These are phyloP conservation scores for Encarsia formosa DNA, from an alignment of 2,888 invertebrate genomes.

Conservation along the genomic window DNA sequence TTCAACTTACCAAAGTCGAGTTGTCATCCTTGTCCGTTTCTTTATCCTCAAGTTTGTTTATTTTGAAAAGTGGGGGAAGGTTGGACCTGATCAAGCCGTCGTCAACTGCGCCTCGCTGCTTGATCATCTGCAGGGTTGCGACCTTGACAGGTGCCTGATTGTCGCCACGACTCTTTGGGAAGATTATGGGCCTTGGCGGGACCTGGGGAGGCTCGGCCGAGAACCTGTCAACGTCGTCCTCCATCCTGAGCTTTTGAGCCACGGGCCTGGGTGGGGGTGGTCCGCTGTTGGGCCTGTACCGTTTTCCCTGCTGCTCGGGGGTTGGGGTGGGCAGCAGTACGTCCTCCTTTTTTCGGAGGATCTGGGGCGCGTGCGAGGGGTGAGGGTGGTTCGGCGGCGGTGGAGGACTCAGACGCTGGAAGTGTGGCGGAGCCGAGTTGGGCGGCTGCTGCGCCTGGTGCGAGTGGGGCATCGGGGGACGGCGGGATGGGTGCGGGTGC, in stretches of 20 bases:
- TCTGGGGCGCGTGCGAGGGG: constrained; percentile 46
- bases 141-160: constrained; percentile 56
- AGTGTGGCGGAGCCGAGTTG: constrained; percentile 40
- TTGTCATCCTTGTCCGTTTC: constrained; percentile 14
- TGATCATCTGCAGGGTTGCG: constrained; percentile 68
- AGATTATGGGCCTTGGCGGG: constrained; percentile 51
- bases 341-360: constrained; percentile 28
- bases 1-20: constrained; percentile 4
- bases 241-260: constrained; percentile 36
- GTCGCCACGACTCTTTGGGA: constrained; percentile 49
- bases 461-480: too few species aligned
- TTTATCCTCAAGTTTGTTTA: constrained; percentile 34
- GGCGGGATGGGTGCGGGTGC: constrained; percentile 37
- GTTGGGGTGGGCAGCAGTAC: constrained; percentile 3
- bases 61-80: constrained; percentile 48
- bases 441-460: constrained; percentile 24
- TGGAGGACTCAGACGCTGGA: constrained; percentile 55
- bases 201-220: constrained; percentile 44
- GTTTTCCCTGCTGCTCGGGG: constrained; percentile 7
- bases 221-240: constrained; percentile 45
- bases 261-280: background rate
- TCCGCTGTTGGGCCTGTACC: background rate
- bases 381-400: constrained; percentile 44
- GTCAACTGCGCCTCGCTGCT: constrained; percentile 46
- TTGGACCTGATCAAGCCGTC: constrained; percentile 28